Base-by-base conservation (phyloP, 2,113 vertebrate species). In the Ammodytes marinus region DNA sequence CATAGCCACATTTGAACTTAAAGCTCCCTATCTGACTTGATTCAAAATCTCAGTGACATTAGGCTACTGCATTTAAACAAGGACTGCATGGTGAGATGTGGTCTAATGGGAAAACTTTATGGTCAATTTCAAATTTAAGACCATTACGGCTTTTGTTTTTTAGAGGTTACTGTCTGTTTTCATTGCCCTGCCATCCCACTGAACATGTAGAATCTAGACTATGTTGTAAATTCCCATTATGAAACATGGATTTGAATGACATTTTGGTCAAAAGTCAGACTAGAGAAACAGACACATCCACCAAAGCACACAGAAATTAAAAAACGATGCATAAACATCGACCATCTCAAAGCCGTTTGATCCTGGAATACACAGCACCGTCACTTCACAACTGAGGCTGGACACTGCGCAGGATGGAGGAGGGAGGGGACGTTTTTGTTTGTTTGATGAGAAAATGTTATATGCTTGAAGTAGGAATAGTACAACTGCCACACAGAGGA, bases 401-500 rank as follows among this genome's bases (percentile, higher is more conserved):
- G 69, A 86, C 52, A 50, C 47, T 35, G 54, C 3, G 27, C 10
- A n/a, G 55, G 66, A 47, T 61, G 69, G 19, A 49, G 37, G 60
- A 49, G 10, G 49, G 39, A 5, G 59, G 52, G 52, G 47, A 4
- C n/a, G 50, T 17, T 61, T n/a, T 52, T 11, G 50, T 14, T 55
- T 11, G 50, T 14, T 54, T 37, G 11, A 46, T 15, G 39, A 59
- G 43, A 84, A 54, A 58, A 85, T 8, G 69, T 75, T 88, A 82
- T 79, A 86, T 69, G 79, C 84, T 86, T 88, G 12, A 27, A 83
- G 17, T 59, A 66, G 54, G 74, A 87, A 78, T 58, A 72, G 35
- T 88, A 80, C 52, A 35, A 74, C 76, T 77, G 70, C 71, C 74
- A 83, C 50, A 69, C 42, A 60, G 61, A 70, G 57, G 68, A 82